A percentile compares a stretch with the other conserved stretches of the same genome.
Evolutionary conservation across 2,888 invertebrate species (phyloP).

Genomic region (Lydus trimaculatus): DNA sequence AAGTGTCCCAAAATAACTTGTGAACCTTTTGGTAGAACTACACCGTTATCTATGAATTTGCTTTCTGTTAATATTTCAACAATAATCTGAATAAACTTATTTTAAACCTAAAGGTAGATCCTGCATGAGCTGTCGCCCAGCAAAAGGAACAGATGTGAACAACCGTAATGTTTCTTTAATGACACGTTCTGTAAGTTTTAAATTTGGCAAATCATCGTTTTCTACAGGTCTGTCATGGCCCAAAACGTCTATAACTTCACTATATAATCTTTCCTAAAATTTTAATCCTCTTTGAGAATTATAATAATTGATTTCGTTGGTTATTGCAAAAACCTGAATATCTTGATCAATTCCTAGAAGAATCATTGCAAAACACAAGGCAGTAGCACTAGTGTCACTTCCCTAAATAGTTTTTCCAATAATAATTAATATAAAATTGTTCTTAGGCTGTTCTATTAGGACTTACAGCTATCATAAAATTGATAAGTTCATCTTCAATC

Average conservation of each 20-base stretch:
- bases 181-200: conserved; percentile 66
- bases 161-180: conserved; percentile 67
- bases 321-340: conserved; percentile 42
- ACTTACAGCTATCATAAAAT: conserved; percentile 66
- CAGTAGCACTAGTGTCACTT: conserved; percentile 47
- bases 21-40: conserved; percentile 35
- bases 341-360: conserved; percentile 48
- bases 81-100: conserved; percentile 52
- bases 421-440: too few species aligned
- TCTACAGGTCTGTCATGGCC: conserved; percentile 59
- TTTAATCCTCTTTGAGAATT: too few species aligned
- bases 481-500: conserved; percentile 66
- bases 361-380: conserved; percentile 44
- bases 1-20: conserved; percentile 40
- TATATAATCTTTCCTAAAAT: conserved; percentile 56
- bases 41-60: conserved; percentile 35
- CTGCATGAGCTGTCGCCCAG: conserved; percentile 63
- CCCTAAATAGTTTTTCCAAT: too few species aligned
- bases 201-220: conserved; percentile 63
- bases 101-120: conserved; percentile 58
- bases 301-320: not conserved
- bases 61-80: too few species aligned
- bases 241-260: conserved; percentile 61
- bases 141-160: conserved; percentile 65
- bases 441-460: too few species aligned